Evolutionary conservation across 53 echinoderm and acorn worm species (phyloP).

Genomic region (Temnopleurus reevesii): DNA sequence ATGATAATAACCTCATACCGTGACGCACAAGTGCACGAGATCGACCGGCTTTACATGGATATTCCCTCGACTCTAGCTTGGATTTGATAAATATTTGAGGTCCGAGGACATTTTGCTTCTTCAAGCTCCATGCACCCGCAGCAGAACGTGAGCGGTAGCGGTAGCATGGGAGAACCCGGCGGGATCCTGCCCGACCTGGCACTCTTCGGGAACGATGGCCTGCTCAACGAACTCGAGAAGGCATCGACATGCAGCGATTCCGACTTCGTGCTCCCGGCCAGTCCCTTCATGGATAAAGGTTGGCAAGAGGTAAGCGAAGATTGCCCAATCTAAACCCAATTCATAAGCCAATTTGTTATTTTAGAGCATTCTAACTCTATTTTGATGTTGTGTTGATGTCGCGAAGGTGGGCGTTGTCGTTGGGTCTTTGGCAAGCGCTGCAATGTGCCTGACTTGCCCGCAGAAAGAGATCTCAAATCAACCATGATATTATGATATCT

Average conservation of each 20-base stretch:
- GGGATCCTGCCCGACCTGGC: slow-evolving; percentile 49
- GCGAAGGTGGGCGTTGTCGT: background rate
- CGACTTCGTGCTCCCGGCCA: slow-evolving; percentile 49
- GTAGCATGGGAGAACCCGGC: background rate
- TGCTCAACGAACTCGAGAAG: slow-evolving; percentile 45
- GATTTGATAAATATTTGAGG: background rate
- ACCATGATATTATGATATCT: background rate
- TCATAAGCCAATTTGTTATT: background rate
- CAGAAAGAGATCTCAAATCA: background rate
- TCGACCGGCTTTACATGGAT: slow-evolving; percentile 13
- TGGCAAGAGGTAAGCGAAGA: slow-evolving; percentile 39
- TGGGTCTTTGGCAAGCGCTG: background rate
- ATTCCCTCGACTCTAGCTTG: background rate
- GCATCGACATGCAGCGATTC: slow-evolving; percentile 35
- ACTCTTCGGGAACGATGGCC: slow-evolving; percentile 50
- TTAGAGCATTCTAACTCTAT: background rate
- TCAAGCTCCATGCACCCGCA: slow-evolving; percentile 57
- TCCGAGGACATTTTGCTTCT: background rate
- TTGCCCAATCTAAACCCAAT: background rate
- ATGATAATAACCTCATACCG: background rate
- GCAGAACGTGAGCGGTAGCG: background rate
- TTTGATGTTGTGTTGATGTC: background rate
- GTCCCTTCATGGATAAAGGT: slow-evolving; percentile 48
- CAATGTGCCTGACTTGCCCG: background rate
- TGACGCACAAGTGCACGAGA: background rate